Evolutionary conservation across 2,797 vertebrate genomes (phyloP).

Genomic region (Chromobotia macracanthus): DNA sequence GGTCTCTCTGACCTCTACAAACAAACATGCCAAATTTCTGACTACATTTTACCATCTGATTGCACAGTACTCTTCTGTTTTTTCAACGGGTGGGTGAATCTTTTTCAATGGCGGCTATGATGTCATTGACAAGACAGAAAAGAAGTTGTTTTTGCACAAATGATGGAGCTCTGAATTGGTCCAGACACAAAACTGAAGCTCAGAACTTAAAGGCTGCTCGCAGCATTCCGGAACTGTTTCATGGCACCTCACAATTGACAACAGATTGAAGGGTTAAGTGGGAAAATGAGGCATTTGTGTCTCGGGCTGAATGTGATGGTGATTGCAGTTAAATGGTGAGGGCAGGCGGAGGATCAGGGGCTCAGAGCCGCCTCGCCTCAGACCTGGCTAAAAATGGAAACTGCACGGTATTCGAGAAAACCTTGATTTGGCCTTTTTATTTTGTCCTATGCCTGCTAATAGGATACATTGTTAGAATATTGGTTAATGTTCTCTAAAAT

Average conservation of each 20-base stretch:
- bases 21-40: not conserved
- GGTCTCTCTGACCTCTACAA: not conserved
- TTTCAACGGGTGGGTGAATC: not conserved
- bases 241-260: constrained; percentile 73
- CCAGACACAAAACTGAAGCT: constrained; percentile 65
- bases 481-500: too few species aligned
- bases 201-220: constrained; percentile 62
- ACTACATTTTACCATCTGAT: not conserved
- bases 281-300: constrained; percentile 73
- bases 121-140: constrained; percentile 33
- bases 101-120: constrained; percentile 40
- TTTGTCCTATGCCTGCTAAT: too few species aligned
- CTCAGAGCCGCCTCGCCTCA: constrained; percentile 26
- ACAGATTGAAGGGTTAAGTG: constrained; percentile 79
- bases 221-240: constrained; percentile 74
- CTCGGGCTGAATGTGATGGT: constrained; percentile 69
- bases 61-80: constrained; percentile 20
- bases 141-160: constrained; percentile 29
- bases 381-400: constrained; percentile 22
- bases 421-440: not conserved
- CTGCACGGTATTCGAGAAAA: not conserved
- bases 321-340: constrained; percentile 65
- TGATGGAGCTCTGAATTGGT: constrained; percentile 63
- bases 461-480: too few species aligned
- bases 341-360: constrained; percentile 58